Conservation (phyloP, 2,888 invertebrate species). For the Dryomyza anilis region DNA sequence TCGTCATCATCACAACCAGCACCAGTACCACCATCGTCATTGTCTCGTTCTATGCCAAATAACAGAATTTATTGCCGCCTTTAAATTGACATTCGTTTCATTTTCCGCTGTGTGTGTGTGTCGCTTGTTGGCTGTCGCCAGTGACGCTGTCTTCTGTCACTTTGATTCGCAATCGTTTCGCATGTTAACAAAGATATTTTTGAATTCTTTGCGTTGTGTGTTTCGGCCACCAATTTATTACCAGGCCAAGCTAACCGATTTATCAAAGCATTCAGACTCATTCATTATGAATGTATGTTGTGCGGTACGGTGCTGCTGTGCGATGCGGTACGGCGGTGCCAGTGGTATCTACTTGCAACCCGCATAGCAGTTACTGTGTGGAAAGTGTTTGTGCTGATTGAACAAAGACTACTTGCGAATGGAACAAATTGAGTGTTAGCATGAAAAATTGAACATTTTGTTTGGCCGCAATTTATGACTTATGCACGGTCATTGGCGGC, state of each 20-base stretch:
- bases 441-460: not conserved
- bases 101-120: not conserved
- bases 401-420: no score
- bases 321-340: no score
- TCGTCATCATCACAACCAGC: no score
- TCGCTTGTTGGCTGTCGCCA: not conserved
- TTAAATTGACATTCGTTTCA: slow-evolving; percentile 14
- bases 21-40: no score
- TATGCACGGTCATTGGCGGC: no score
- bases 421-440: not conserved
- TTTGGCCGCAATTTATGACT: not conserved
- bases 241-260: slow-evolving; percentile 5
- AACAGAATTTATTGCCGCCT: slow-evolving; percentile 15
- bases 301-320: not conserved
- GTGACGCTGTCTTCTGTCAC: not conserved
- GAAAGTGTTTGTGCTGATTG: no score
- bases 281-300: not conserved
- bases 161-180: not conserved
- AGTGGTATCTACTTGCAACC: no score
- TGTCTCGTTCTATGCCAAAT: no score
- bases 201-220: not conserved
- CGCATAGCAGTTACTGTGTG: no score
- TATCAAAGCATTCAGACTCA: slow-evolving; percentile 13
- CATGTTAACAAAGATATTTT: slow-evolving; percentile 19
- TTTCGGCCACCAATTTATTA: slow-evolving; percentile 5